A percentile compares a stretch with the other conserved stretches of the same genome.
Evolutionary conservation across 2,113 vertebrate genomes (phyloP).

Genomic region (Ailuropoda melanoleuca): DNA sequence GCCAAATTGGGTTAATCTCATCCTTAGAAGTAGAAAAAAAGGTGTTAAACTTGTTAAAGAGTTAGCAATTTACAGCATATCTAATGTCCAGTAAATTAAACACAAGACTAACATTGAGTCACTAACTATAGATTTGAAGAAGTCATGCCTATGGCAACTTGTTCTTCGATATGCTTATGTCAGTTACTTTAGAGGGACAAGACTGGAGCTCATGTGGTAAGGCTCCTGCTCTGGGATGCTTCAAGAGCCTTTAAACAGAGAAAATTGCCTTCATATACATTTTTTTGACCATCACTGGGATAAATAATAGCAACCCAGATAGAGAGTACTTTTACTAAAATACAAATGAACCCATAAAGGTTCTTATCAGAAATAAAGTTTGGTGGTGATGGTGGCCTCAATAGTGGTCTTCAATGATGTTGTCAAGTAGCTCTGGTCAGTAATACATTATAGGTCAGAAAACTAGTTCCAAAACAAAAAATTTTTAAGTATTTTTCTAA

Average conservation of each 20-base stretch:
- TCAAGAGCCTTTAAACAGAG: neutral
- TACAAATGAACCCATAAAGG: neutral
- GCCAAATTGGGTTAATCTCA: neutral
- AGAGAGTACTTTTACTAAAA: neutral
- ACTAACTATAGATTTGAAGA: neutral
- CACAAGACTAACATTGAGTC: neutral
- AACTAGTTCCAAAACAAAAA: conserved; percentile 1
- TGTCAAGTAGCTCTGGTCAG: neutral
- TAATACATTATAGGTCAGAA: neutral
- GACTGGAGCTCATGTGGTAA: neutral
- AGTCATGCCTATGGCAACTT: neutral
- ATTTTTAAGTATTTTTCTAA: conserved; percentile 3
- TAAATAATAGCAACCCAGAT: neutral
- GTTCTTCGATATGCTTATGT: neutral
- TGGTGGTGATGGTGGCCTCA: neutral
- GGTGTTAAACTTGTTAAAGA: neutral
- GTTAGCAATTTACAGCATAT: neutral
- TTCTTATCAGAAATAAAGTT: conserved; percentile 1
- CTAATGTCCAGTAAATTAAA: neutral
- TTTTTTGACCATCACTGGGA: neutral
- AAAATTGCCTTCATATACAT: neutral
- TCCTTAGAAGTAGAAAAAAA: neutral
- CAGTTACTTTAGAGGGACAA: neutral
- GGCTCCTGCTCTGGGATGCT: neutral
- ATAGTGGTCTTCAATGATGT: neutral